Conservation (phyloP, 1,140 invertebrate species). For the Aphelenchoides avenae region DNA sequence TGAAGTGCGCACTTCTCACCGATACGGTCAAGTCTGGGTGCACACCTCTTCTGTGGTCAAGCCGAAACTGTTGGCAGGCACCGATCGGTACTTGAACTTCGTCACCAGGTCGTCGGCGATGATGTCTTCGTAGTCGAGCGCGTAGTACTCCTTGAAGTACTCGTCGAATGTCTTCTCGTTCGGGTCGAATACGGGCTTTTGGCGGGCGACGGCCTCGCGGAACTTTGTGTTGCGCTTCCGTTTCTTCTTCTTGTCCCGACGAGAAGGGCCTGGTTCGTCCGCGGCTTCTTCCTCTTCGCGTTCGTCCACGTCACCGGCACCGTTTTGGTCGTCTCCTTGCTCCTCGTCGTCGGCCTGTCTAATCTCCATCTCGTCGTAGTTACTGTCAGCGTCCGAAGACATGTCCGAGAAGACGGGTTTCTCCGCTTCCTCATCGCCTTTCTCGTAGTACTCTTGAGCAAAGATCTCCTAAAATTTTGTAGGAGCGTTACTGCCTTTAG, state of each 20-base stretch:
- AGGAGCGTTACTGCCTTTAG: background rate
- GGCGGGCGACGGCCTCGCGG: slow-evolving; percentile 68
- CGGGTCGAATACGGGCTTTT: slow-evolving; percentile 79
- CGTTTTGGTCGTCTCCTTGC: no score
- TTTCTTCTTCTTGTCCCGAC: slow-evolving; percentile 59
- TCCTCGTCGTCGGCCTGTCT: slow-evolving; percentile 49
- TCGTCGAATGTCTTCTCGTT: slow-evolving; percentile 74
- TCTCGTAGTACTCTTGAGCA: slow-evolving; percentile 76
- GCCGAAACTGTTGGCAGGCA: slow-evolving; percentile 83
- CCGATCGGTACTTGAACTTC: slow-evolving; percentile 82
- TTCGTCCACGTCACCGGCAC: slow-evolving; percentile 9
- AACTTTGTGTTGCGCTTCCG: slow-evolving; percentile 67
- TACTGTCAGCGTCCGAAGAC: slow-evolving; percentile 46
- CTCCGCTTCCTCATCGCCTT: slow-evolving; percentile 65
- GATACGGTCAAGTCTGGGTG: background rate
- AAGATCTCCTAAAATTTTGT: slow-evolving; percentile 68
- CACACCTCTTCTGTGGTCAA: slow-evolving; percentile 77
- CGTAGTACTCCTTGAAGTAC: slow-evolving; percentile 89
- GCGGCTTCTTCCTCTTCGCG: slow-evolving; percentile 60
- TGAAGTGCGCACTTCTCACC: slow-evolving; percentile 60
- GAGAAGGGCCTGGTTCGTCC: slow-evolving; percentile 76
- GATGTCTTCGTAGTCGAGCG: slow-evolving; percentile 87
- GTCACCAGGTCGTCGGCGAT: slow-evolving; percentile 65
- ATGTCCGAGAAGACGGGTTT: slow-evolving; percentile 48
- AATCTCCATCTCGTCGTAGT: slow-evolving; percentile 54